Percentiles rank a stretch among this genome's conserved stretches.
phyloP scores from a whole-genome alignment of 2,888 invertebrate genomes.

The Caenorhabditis japonica region DNA sequence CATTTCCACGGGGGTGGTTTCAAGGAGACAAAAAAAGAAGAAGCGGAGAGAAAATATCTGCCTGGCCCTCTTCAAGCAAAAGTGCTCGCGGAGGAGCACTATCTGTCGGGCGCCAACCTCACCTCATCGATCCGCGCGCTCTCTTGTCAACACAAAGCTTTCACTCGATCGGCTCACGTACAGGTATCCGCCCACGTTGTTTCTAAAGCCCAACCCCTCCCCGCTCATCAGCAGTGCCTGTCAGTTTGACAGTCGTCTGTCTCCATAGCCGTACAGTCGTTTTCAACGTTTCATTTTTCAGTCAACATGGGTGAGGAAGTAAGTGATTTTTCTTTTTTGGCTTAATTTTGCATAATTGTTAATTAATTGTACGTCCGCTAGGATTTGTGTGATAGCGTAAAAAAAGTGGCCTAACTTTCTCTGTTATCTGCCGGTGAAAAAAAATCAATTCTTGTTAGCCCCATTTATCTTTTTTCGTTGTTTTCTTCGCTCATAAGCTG shows the following conservation, averaged over 20 bases:
- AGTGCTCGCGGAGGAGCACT: constrained; percentile 31
- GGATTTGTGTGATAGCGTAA: background rate
- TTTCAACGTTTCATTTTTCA: constrained; percentile 46
- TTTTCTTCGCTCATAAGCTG: no score
- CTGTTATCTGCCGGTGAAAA: no score
- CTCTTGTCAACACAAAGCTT: constrained; percentile 20
- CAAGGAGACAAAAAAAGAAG: constrained; percentile 8
- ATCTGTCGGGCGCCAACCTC: constrained; percentile 29
- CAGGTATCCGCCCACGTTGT: constrained; percentile 52
- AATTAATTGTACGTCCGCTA: background rate
- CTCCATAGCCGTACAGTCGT: constrained; percentile 53
- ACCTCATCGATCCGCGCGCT: constrained; percentile 24
- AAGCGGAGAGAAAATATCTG: constrained; percentile 46
- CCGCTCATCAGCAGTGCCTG: constrained; percentile 36
- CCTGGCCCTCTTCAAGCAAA: constrained; percentile 43
- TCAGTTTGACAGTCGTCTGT: constrained; percentile 57
- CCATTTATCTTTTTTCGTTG: no score
- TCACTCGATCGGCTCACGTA: constrained; percentile 36
- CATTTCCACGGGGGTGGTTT: constrained; percentile 51
- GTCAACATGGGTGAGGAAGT: constrained; percentile 57
- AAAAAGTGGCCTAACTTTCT: no score
- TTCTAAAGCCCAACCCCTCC: constrained; percentile 43
- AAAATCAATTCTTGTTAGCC: no score
- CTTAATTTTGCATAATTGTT: background rate
- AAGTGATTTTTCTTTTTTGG: constrained; percentile 37